Evolutionary conservation across 1,140 invertebrate species (phyloP).

Genomic region (Saccostrea glomerata): DNA sequence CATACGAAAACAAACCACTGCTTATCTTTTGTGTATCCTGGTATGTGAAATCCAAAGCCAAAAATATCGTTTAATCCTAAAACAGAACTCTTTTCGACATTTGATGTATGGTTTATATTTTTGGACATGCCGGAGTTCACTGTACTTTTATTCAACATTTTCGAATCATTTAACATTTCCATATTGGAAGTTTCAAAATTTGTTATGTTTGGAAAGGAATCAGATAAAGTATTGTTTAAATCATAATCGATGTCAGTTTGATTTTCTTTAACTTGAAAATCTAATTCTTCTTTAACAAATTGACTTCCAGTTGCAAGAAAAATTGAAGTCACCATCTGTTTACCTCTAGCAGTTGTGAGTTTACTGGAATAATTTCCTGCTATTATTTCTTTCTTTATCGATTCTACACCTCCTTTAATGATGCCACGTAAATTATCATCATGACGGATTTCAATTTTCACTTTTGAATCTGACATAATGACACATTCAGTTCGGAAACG

Average conservation of each 20-base stretch:
- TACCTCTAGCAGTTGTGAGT: slow-evolving; percentile 28
- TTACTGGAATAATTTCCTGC: slow-evolving; percentile 45
- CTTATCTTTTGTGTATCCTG: not conserved
- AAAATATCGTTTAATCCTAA: not conserved
- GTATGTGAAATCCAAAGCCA: not conserved
- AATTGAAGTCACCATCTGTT: slow-evolving; percentile 46
- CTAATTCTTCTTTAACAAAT: not conserved
- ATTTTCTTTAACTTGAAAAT: not conserved
- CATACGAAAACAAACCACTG: not conserved
- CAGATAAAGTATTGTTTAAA: not conserved
- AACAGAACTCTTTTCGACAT: not conserved
- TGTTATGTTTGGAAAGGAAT: not conserved
- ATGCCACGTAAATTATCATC: slow-evolving; percentile 38
- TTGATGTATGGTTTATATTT: not conserved
- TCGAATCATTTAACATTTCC: not conserved
- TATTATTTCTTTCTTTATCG: not conserved
- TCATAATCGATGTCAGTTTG: not conserved
- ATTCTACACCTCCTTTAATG: slow-evolving; percentile 45
- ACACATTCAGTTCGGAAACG: not conserved
- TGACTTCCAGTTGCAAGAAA: slow-evolving; percentile 31
- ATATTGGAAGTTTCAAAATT: not conserved
- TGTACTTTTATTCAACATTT: not conserved
- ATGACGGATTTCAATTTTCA: slow-evolving; percentile 28
- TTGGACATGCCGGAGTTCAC: not conserved
- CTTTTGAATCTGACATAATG: not conserved